Evolutionary conservation across 1,140 invertebrate species (phyloP).

Genomic region (Monomorium pharaonis): DNA sequence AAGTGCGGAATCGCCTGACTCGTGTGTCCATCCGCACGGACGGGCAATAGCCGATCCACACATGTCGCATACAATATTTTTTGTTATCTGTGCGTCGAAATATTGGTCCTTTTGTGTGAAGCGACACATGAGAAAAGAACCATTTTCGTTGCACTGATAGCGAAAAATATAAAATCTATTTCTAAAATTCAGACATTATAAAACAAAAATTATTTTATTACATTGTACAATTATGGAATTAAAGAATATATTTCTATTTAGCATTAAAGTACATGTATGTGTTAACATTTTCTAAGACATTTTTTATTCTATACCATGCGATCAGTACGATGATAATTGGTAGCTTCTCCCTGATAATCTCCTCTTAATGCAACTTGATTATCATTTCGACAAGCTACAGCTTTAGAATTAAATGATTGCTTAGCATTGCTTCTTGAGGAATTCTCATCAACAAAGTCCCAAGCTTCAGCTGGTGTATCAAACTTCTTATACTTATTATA

Average conservation of each 20-base stretch:
- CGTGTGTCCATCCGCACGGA: no score
- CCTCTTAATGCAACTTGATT: neutral
- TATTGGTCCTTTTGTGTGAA: no score
- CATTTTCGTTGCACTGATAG: no score
- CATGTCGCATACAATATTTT: no score
- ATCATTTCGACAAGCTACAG: neutral
- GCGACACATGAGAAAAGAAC: no score
- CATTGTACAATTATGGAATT: neutral
- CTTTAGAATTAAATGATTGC: neutral
- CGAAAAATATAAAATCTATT: neutral
- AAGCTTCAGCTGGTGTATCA: neutral
- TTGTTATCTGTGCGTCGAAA: no score
- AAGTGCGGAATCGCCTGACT: no score
- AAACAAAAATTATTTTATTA: neutral
- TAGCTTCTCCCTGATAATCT: neutral
- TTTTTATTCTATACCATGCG: neutral
- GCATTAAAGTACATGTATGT: neutral
- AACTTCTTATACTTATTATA: neutral
- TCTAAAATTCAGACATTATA: neutral
- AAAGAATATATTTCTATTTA: neutral
- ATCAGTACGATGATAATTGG: neutral
- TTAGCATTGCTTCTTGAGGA: neutral
- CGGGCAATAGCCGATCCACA: no score
- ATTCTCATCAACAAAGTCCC: slow-evolving; percentile 14
- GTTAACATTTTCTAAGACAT: neutral